Evolutionary conservation across 92 coral and sea anemone genomes (phyloP).

Genomic region (Bergia sp.): DNA sequence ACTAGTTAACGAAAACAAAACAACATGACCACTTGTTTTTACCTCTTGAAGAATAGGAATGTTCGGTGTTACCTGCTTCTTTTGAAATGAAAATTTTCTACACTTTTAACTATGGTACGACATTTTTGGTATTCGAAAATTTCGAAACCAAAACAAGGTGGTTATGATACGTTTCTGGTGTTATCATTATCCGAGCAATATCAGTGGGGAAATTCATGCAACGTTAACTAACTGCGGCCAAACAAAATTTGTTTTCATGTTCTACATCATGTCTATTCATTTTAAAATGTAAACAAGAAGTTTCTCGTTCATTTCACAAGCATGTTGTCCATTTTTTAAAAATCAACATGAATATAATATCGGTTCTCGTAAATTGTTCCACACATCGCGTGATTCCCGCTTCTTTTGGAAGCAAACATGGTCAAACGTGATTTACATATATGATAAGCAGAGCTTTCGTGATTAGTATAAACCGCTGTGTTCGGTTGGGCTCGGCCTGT

Average conservation of each 20-base stretch:
- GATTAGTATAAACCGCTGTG: slow-evolving; percentile 20
- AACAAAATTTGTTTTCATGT: slow-evolving; percentile 35
- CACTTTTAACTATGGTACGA: background rate
- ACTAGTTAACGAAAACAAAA: slow-evolving; percentile 18
- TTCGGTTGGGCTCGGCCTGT: slow-evolving; percentile 28
- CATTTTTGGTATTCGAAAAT: background rate
- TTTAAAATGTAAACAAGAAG: slow-evolving; percentile 33
- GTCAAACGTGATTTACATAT: slow-evolving; percentile 48
- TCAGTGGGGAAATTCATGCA: slow-evolving; percentile 30
- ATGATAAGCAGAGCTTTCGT: slow-evolving; percentile 38
- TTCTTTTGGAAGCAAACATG: slow-evolving; percentile 36
- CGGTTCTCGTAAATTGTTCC: background rate
- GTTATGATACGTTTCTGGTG: background rate
- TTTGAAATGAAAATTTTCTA: background rate
- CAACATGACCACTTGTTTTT: background rate
- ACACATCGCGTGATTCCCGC: slow-evolving; percentile 44
- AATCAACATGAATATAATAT: background rate
- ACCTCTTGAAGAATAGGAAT: background rate
- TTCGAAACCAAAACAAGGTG: background rate
- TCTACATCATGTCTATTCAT: slow-evolving; percentile 31
- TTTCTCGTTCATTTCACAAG: slow-evolving; percentile 20
- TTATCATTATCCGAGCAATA: background rate
- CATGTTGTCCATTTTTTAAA: slow-evolving; percentile 19
- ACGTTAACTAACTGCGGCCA: slow-evolving; percentile 9
- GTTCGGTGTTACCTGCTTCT: background rate